Evolutionary conservation across 2,113 vertebrate genomes (phyloP).

Genomic region (Cyprinus carpio): DNA sequence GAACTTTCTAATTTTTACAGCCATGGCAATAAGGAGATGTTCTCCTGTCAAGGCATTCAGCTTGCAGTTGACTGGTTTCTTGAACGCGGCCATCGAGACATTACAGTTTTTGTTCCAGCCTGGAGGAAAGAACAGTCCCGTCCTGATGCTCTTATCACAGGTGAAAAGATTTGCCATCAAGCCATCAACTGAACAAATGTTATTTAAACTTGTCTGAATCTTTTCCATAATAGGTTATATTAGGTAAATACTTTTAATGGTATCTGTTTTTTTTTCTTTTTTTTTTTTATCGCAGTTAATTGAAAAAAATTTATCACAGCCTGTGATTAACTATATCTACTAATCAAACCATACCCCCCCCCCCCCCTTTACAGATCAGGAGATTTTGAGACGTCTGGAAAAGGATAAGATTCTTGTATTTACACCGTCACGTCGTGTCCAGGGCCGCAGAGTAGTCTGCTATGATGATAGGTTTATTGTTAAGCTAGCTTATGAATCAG

Average conservation of each 20-base stretch:
- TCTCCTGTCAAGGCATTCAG: constrained; percentile 97
- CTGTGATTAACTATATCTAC: background rate
- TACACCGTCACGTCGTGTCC: constrained; percentile 91
- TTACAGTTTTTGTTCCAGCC: constrained; percentile 96
- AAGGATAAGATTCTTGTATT: constrained; percentile 97
- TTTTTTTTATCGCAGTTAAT: background rate
- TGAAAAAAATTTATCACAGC: background rate
- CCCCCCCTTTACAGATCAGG: constrained; percentile 83
- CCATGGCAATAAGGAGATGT: constrained; percentile 98
- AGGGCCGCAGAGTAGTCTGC: constrained; percentile 94
- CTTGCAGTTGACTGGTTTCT: constrained; percentile 97
- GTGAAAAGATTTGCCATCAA: constrained; percentile 62
- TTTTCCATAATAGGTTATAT: background rate
- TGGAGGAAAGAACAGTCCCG: constrained; percentile 98
- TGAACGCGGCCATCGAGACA: constrained; percentile 91
- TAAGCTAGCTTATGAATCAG: constrained; percentile 93
- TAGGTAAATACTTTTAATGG: background rate
- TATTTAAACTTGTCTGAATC: background rate
- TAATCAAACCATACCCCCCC: background rate
- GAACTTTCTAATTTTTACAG: constrained; percentile 68
- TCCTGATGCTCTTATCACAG: constrained; percentile 95
- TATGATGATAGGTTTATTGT: constrained; percentile 97
- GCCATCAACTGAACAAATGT: background rate
- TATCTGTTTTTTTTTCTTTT: background rate
- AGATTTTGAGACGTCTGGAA: constrained; percentile 90